phyloP scores from a whole-genome alignment of 2,888 invertebrate genomes.

The Heliconius ethilla region DNA sequence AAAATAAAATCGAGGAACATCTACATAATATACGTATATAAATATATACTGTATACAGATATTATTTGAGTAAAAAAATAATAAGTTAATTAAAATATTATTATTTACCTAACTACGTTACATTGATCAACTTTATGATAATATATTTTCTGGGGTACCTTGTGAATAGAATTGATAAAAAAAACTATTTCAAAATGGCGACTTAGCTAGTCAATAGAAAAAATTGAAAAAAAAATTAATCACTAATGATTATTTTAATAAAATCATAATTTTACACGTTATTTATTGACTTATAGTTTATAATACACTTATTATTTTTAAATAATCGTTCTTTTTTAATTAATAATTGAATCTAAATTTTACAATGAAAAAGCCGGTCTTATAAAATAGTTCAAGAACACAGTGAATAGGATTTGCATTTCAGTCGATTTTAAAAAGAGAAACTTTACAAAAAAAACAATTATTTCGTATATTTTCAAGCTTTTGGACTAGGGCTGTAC shows the following conservation, averaged over 20 bases:
- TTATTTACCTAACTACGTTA: slow-evolving; percentile 46
- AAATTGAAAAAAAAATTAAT: background rate
- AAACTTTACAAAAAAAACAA: background rate
- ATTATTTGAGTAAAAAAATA: slow-evolving; percentile 52
- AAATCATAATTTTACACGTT: slow-evolving; percentile 12
- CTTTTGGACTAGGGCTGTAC: slow-evolving; percentile 16
- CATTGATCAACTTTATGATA: slow-evolving; percentile 12
- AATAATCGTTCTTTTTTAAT: slow-evolving; percentile 6
- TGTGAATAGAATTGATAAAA: slow-evolving; percentile 29
- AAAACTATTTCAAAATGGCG: slow-evolving; percentile 39
- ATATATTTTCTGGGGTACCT: slow-evolving; percentile 39
- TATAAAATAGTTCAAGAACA: slow-evolving; percentile 38
- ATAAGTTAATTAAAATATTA: slow-evolving; percentile 54
- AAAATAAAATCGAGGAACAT: slow-evolving; percentile 53
- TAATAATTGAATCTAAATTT: slow-evolving; percentile 20
- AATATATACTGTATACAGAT: slow-evolving; percentile 30
- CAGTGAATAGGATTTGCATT: slow-evolving; percentile 33
- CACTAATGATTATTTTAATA: slow-evolving; percentile 14
- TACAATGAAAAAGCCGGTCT: slow-evolving; percentile 38
- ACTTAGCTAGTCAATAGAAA: slow-evolving; percentile 2
- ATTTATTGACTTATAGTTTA: slow-evolving; percentile 11
- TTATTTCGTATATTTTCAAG: slow-evolving; percentile 5
- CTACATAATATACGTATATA: slow-evolving; percentile 51
- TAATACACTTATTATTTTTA: slow-evolving; percentile 14
- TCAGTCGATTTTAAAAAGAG: slow-evolving; percentile 34